Base-by-base conservation (phyloP, 2,888 invertebrate genomes). In the Tipula helvola region DNA sequence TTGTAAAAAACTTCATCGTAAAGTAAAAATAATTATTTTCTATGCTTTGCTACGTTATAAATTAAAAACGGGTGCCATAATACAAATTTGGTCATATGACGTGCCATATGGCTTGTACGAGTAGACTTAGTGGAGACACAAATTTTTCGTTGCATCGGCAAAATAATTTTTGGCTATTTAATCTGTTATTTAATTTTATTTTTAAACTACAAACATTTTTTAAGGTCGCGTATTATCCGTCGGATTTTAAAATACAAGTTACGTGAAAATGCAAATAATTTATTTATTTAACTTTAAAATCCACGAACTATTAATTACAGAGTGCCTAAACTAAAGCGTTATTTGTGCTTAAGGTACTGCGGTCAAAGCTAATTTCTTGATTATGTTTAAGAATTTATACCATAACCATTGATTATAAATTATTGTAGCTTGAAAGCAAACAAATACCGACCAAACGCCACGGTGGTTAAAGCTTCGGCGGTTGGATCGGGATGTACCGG, bases 1-100 rank as follows among this genome's bases (percentile, higher is more conserved):
- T 88, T 91, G 18, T 92, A 91, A n/a, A n/a, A n/a, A n/a, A n/a
- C n/a, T n/a, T n/a, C n/a, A n/a, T 16, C 71, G 71, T 71, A 71
- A 71, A 52, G 10, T 10, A 18, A 71, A 57, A 71, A 71, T 28
- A 28, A 12, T 71, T 3, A 71, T 8, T 39, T 71, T 18, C 13
- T 71, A 71, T 3, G 12, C 28, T 8, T 71, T 28, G 71, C 71
- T 12, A 16, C 28, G 2, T n/a, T 28, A 71, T 71, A 71, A 71
- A 10, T 71, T 71, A 12, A 39, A 5, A 10, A 44, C 44, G 44
- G 10, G 2, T 52, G 52, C 16, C 52, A 52, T 52, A 52, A 12
- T 28, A 71, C 71, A 71, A 71, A 71, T 3, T 71, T 71, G 28
- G 71, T 28, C 71, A 71, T 71, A 10, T 28, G 71, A 71, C 71